Base-by-base conservation (phyloP, 64 coral and sea anemone species). In the Actinia tenebrosa region DNA sequence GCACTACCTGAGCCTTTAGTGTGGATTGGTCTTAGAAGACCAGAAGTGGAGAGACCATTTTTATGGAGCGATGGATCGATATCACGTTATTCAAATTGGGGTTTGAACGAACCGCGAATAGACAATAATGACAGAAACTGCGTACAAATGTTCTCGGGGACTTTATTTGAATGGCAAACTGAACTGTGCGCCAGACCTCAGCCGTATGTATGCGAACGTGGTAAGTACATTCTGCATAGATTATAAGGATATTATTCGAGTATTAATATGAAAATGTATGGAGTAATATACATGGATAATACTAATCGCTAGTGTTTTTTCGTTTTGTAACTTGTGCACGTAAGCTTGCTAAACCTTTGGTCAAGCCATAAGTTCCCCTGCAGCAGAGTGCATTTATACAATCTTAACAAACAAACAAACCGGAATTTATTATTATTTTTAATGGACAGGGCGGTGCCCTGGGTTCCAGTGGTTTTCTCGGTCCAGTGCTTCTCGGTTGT, bases 201-300 rank as follows among this genome's bases (percentile, higher is more conserved):
- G 7, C 80, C 80, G 17, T 83, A 83, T 58, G 80, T 83, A 58
- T 83, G 80, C 80, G 80, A 83, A 83, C 80, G 80, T 54, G 80
- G 80, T 83, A 83, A 58, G 80, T 83, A 37, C 30, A 37, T 37
- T 37, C 30, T 37, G 1, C 30, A 37, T 37, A 30, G 9, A 75
- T 30, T 75, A 75, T 75, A 43, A 30, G 25, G 69, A 75, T 75
- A 43, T 27, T 75, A 75, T 30, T 43, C 16, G 27, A 75, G 26
- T 75, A 69, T 69, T 69, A 22, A 69, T 23, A 8, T 23, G 64
- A 68, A 42, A 37, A 72, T 72, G 69, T 26, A 72, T 42, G 69
- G 5, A 2, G 6, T 68, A 72, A 72, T 37, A 10, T 72, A 26
- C 69, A 72, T 72, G 69, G 25, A 23, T 72, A 26, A 72, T 72